A percentile compares a stretch with the other conserved stretches of the same genome.
Conservation (phyloP, 2,113 vertebrate genomes). For the Engraulis encrasicolus region DNA sequence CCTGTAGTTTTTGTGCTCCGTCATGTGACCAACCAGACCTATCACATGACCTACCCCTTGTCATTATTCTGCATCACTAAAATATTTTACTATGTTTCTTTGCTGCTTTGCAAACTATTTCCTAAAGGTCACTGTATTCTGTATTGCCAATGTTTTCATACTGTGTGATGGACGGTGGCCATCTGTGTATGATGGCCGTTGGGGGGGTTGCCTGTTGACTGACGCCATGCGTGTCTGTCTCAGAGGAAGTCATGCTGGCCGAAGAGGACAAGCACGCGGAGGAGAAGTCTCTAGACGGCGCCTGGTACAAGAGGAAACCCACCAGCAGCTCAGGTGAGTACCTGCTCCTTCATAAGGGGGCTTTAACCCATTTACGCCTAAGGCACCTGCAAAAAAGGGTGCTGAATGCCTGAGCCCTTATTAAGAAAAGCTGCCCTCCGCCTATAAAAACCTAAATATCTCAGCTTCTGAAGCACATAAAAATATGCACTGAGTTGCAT, state of each 20-base stretch:
- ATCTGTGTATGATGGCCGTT: conserved; percentile 39
- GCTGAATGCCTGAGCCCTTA: background rate
- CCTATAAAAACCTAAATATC: no score
- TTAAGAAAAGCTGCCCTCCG: no score
- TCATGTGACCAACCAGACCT: background rate
- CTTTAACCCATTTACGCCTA: no score
- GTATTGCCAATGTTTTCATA: no score
- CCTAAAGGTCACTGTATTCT: background rate
- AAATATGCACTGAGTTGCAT: no score
- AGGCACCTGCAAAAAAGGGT: background rate
- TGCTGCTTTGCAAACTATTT: background rate
- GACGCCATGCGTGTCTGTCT: conserved; percentile 47
- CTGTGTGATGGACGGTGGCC: no score
- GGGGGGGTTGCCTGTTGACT: conserved; percentile 3
- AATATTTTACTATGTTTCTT: background rate
- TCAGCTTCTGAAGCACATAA: no score
- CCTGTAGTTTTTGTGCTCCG: background rate
- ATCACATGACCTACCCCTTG: background rate
- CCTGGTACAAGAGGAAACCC: conserved; percentile 76
- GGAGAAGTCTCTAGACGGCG: conserved; percentile 93
- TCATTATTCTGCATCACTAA: background rate
- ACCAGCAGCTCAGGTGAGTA: conserved; percentile 73
- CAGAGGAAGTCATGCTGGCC: conserved; percentile 98
- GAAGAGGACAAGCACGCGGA: conserved; percentile 94
- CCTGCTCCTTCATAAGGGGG: background rate